Evolutionary conservation across 2,888 invertebrate species (phyloP).

Genomic region (Elegia similella): DNA sequence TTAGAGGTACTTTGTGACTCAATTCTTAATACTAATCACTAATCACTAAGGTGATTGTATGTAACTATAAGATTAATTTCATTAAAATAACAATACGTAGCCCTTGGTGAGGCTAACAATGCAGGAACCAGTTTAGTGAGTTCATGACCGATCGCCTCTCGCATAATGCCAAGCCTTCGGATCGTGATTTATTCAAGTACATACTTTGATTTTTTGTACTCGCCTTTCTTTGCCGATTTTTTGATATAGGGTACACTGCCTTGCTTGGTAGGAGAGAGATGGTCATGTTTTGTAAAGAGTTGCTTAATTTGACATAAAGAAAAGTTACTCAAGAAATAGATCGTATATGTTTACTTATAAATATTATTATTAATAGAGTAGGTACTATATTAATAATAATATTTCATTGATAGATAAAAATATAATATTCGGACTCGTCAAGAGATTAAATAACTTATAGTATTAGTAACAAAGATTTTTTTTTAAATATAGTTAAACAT

Average conservation of each 20-base stretch:
- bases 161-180: slow-evolving; percentile 54
- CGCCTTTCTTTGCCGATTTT: neutral
- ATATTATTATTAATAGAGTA: no score
- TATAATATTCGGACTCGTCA: no score
- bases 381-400: no score
- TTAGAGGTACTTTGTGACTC: no score
- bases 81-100: slow-evolving; percentile 23
- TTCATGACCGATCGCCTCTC: slow-evolving; percentile 70
- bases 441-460: no score
- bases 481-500: no score
- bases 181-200: slow-evolving; percentile 63
- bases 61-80: slow-evolving; percentile 20
- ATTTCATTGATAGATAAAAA: no score
- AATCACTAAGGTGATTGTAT: neutral
- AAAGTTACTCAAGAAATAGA: no score
- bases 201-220: slow-evolving; percentile 23
- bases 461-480: no score
- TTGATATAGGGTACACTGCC: neutral
- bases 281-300: neutral
- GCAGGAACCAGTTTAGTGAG: slow-evolving; percentile 74
- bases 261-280: neutral
- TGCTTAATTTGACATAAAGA: no score
- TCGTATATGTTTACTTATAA: no score
- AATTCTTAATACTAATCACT: neutral
- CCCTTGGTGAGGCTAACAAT: slow-evolving; percentile 52